Percentiles rank a stretch among this genome's conserved stretches.
These are phyloP conservation scores for Chroicocephalus ridibundus DNA, from an alignment of 2,113 vertebrate species.

Conservation along the genomic window DNA sequence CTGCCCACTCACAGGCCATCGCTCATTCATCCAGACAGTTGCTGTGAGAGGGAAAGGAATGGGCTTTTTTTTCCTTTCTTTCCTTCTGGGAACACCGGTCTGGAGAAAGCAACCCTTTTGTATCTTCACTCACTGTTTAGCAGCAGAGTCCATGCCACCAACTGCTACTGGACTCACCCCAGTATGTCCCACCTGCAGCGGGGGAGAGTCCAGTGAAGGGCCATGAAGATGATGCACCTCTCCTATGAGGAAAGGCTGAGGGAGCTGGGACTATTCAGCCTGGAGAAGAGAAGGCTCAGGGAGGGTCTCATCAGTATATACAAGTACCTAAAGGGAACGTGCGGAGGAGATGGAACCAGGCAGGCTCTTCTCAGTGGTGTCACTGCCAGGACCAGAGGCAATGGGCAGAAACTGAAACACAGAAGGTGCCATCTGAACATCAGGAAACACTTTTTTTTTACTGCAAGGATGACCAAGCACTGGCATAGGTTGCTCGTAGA, in stretches of 20 bases:
- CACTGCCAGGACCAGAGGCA: not conserved
- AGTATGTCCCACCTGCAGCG: not conserved
- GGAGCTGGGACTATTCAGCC: not conserved
- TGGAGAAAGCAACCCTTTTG: not conserved
- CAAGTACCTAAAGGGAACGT: not conserved
- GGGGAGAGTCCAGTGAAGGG: not conserved
- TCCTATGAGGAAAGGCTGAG: not conserved
- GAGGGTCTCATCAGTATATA: not conserved
- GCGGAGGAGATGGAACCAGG: not conserved
- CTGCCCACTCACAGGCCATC: not conserved
- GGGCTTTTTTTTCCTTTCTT: not conserved
- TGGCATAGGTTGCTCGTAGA: not conserved
- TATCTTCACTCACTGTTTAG: not conserved
- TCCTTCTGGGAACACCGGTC: not conserved
- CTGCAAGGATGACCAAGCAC: not conserved
- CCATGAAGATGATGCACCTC: not conserved
- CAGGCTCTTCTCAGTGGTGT: not conserved
- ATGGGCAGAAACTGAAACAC: not conserved
- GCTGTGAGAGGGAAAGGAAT: not conserved
- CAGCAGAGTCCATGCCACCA: not conserved
- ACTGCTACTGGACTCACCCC: not conserved
- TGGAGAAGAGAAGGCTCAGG: not conserved
- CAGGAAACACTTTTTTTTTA: not conserved
- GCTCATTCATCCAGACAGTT: not conserved
- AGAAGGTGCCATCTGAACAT: not conserved